Conservation (phyloP, 2,113 vertebrate species). For the Phasianus colchicus region DNA sequence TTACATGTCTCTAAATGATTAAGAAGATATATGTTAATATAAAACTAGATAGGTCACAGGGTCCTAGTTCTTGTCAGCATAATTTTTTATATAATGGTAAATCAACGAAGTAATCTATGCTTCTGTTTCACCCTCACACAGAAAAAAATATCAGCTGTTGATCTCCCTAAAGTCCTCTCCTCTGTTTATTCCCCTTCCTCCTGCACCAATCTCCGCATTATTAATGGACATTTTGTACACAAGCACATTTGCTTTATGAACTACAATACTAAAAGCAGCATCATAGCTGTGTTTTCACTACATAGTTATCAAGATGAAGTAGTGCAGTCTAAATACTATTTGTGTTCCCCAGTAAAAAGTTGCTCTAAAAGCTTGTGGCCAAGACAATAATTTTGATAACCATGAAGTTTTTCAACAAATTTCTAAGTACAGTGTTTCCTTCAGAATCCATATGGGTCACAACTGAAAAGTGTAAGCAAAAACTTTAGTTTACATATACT, state of each 20-base stretch:
- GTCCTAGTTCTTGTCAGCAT: background rate
- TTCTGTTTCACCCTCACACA: background rate
- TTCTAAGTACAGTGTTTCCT: background rate
- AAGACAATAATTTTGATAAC: background rate
- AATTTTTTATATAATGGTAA: background rate
- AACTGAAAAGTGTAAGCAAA: background rate
- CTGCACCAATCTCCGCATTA: rapidly evolving
- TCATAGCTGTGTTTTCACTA: background rate
- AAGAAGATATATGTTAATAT: background rate
- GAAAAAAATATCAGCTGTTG: background rate
- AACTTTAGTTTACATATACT: background rate
- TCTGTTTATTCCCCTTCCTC: background rate
- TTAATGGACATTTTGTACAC: background rate
- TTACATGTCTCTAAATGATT: background rate
- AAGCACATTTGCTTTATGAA: background rate
- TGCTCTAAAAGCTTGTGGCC: background rate
- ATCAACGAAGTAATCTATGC: background rate
- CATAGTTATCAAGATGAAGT: background rate
- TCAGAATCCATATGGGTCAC: background rate
- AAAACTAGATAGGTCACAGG: background rate
- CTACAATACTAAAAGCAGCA: background rate
- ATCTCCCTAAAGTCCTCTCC: background rate
- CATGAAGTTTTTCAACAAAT: background rate
- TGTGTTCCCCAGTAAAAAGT: background rate
- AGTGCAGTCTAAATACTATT: background rate